phyloP scores from a whole-genome alignment of 2,113 vertebrate genomes.

The Nesogale talazaci region DNA sequence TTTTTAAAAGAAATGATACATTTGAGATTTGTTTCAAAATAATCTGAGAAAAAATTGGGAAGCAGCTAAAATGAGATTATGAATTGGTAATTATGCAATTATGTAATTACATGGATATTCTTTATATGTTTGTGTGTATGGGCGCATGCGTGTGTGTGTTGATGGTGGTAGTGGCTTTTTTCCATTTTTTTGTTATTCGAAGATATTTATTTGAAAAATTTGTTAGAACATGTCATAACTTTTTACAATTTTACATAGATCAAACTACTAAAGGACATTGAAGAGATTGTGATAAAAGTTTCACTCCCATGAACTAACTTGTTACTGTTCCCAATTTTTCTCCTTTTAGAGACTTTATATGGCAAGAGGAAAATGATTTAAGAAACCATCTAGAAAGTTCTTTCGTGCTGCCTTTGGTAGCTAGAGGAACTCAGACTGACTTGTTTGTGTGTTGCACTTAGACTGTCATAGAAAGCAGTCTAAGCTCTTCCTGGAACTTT shows the following conservation, averaged over 20 bases:
- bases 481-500: conserved; percentile 44
- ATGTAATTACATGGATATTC: not conserved
- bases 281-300: not conserved
- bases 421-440: not conserved
- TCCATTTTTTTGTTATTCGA: too few species aligned
- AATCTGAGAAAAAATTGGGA: not conserved
- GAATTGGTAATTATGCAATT: not conserved
- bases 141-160: too few species aligned
- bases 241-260: conserved; percentile 10
- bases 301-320: conserved; percentile 21
- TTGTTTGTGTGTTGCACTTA: not conserved
- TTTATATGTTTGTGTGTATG: conserved; percentile 2
- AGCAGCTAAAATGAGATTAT: not conserved
- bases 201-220: not conserved
- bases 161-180: too few species aligned
- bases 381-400: conserved; percentile 14
- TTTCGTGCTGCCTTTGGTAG: not conserved
- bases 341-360: conserved; percentile 28
- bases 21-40: conserved; percentile 30
- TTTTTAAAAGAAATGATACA: not conserved
- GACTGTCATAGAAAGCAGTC: not conserved
- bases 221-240: conserved; percentile 23
- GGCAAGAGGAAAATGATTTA: not conserved
- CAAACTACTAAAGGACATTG: not conserved
- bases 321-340: not conserved